These are phyloP conservation scores for Calonectris borealis DNA, from an alignment of 2,113 vertebrate genomes.

Conservation along the genomic window DNA sequence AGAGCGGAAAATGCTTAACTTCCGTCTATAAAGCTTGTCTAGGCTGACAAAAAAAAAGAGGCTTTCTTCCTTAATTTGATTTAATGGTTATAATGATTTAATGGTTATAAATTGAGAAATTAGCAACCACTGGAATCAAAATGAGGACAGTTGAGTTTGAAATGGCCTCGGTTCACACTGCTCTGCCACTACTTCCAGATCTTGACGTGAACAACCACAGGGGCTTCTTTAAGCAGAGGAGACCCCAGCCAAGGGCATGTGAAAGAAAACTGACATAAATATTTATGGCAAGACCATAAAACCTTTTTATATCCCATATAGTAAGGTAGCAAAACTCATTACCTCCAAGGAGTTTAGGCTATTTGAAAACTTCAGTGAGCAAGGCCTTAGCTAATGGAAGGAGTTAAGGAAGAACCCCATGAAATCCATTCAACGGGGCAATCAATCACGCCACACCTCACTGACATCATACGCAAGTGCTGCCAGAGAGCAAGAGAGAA, in stretches of 20 bases:
- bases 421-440: not conserved
- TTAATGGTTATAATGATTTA: slow-evolving; percentile 11
- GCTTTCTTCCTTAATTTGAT: slow-evolving; percentile 21
- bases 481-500: not conserved
- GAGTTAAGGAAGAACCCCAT: not conserved
- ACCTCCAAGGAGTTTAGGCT: not conserved
- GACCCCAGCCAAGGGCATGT: not conserved
- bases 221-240: not conserved
- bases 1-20: not conserved
- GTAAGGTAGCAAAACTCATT: not conserved
- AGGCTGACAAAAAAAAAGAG: not conserved
- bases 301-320: not conserved
- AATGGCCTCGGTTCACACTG: not conserved
- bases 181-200: not conserved
- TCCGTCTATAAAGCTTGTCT: not conserved
- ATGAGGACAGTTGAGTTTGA: not conserved
- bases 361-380: not conserved
- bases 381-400: not conserved
- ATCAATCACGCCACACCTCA: not conserved
- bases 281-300: slow-evolving; percentile 4
- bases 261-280: slow-evolving; percentile 10
- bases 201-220: not conserved
- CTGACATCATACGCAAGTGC: not conserved
- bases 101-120: slow-evolving; percentile 18
- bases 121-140: not conserved